Base-by-base conservation (phyloP, 2,888 invertebrate species). In the Synergus umbraculus region DNA sequence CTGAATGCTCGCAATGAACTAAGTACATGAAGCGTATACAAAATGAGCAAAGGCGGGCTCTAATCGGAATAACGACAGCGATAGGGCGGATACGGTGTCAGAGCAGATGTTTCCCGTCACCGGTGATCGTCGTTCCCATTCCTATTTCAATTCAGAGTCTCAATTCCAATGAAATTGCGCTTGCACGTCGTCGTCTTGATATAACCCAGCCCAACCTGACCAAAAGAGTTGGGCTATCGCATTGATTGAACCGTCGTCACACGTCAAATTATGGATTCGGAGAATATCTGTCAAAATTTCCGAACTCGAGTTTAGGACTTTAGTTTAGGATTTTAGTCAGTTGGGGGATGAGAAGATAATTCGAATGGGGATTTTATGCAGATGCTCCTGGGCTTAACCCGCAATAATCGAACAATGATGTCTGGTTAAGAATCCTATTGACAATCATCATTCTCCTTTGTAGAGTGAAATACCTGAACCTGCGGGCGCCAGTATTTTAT, bases 81-180 rank as follows among this genome's bases (percentile, higher is more conserved):
- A 82, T 82, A 81, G 80, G 77, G 82, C 78, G 84, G 78, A 77
- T 63, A 54, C n/a, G 64, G 77, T 69, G 76, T 54, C 60, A 41
- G 76, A 80, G 80, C 85, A 86, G 84, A 86, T 85, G 86, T 83
- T 83, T 76, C 65, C 54, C 81, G 78, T 78, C 79, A 78, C 77
- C 79, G 78, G 49, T 63, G 65, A 49, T 22, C 29, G 60, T 54
- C 77, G 54, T 76, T 58, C 58, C 63, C 76, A 63, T 60, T n/a
- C 37, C 18, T 49, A 43, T 84, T 78, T 65, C 41, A 44, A 63
- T 73, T 64, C 46, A 43, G 65, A 78, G 54, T 15, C 64, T n/a
- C 41, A 22, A 60, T 43, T 63, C 46, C 60, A 5, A 46, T 46
- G 41, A 44, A 76, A 73, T 66, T 66, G 41, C 43, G 10, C 43